phyloP scores from a whole-genome alignment of 2,797 vertebrate genomes.

The Odontamblyopus lacepedii region DNA sequence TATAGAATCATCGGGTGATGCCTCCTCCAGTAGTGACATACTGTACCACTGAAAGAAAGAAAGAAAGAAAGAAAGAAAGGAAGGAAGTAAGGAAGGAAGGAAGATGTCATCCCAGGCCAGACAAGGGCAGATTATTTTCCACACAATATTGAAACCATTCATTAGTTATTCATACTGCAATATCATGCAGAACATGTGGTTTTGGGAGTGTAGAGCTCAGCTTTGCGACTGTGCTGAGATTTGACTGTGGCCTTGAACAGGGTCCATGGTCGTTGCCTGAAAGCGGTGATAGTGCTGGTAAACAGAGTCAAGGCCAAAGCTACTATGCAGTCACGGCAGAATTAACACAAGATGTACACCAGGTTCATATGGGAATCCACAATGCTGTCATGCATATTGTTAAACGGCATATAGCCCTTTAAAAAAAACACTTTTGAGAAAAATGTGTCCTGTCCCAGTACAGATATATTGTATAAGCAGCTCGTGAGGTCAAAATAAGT shows the following conservation, averaged over 20 bases:
- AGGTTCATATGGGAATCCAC: neutral
- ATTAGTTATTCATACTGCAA: neutral
- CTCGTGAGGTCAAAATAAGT: too few species aligned
- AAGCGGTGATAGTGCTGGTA: constrained; percentile 54
- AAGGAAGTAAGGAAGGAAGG: neutral
- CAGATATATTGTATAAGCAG: too few species aligned
- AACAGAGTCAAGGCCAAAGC: constrained; percentile 76
- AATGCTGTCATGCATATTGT: neutral
- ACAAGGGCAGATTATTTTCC: neutral
- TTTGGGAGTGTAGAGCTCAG: neutral
- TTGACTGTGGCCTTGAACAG: constrained; percentile 75
- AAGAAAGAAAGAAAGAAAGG: neutral
- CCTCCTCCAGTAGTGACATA: too few species aligned
- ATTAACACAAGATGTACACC: neutral
- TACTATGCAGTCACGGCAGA: neutral
- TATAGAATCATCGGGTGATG: too few species aligned
- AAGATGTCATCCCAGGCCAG: too few species aligned
- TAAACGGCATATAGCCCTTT: too few species aligned
- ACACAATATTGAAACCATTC: neutral
- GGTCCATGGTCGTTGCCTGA: constrained; percentile 77
- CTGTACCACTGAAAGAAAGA: neutral
- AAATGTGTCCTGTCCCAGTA: too few species aligned
- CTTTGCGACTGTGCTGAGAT: neutral
- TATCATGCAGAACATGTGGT: neutral
- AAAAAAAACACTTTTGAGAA: too few species aligned